A percentile compares a stretch with the other conserved stretches of the same genome.
phyloP scores from a whole-genome alignment of 2,888 invertebrate genomes.

The Piscicola geometra region DNA sequence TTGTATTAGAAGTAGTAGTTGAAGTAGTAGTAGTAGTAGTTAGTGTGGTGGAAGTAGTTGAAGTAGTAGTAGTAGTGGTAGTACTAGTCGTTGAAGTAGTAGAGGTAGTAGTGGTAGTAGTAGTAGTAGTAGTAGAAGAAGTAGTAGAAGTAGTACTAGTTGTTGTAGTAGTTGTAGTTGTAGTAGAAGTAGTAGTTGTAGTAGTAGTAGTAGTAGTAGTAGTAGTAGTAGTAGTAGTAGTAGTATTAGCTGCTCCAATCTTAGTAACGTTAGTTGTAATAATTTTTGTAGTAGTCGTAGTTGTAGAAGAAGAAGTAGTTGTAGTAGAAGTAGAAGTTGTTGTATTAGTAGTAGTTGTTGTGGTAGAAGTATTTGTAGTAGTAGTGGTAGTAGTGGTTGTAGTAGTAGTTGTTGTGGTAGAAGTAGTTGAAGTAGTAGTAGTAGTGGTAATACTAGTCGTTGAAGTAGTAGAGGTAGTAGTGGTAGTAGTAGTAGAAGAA shows the following conservation, averaged over 20 bases:
- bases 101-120: conserved; percentile 16
- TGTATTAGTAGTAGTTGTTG: conserved; percentile 19
- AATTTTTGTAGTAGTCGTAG: conserved; percentile 14
- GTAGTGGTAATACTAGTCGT: conserved; percentile 14
- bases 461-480: conserved; percentile 8
- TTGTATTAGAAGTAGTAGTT: neutral
- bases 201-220: conserved; percentile 21
- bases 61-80: conserved; percentile 13
- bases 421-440: conserved; percentile 18
- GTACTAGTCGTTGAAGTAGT: neutral
- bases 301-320: conserved; percentile 14
- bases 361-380: conserved; percentile 7
- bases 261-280: conserved; percentile 1
- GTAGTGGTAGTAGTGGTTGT: conserved; percentile 16
- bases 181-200: conserved; percentile 21
- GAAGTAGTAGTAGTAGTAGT: conserved; percentile 13
- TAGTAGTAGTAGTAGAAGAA: conserved; percentile 20
- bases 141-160: conserved; percentile 22
- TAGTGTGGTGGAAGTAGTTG: conserved; percentile 1
- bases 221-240: conserved; percentile 27
- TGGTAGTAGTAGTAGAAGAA: conserved; percentile 21
- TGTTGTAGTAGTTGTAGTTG: conserved; percentile 16
- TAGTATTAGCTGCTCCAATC: conserved; percentile 10
- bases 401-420: conserved; percentile 12
- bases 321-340: conserved; percentile 13